Evolutionary conservation across 2,797 vertebrate species (phyloP), one percentile per base, ranked within the genome.

Genomic region (Gephyroberyx darwinii): DNA sequence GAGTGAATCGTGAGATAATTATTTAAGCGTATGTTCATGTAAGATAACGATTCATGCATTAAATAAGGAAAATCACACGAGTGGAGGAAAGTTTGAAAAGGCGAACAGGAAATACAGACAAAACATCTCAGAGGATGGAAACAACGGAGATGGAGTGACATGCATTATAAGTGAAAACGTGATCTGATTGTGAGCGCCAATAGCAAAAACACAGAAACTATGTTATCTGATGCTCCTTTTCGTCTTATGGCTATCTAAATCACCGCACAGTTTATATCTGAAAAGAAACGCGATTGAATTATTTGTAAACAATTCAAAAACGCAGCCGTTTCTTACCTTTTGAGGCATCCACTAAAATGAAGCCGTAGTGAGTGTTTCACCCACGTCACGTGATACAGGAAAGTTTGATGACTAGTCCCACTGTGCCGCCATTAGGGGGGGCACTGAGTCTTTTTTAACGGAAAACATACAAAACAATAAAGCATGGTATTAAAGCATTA

Each of bases 341-440:
- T 33, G 50, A 73, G 47, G 59, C 50, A 37, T 82, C 78, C 79
- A 64, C 37, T 43, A 47, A 81, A 66, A 71, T 55, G 84, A 81
- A 86, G 80, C 77, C 26, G 63, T 64, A 8, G 14, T 39, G 63
- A 50, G 14, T 17, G 5, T 0, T 62, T 37, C 22, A 53, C 61
- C 72, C 59, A 26, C 8, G 12, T 91, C 89, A 92, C 88, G 86
- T 91, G 90, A 89, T 5, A 1, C 0, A 8, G 51, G 43, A 50
- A 4, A 13, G 4, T 19, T 43, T 43, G 41, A 4, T 43, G 41
- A 14, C 3, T 43, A 37, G 41, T 43, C 3, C 41, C 12, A 14
- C 12, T 13, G 41, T 12, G 41, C 41, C 41, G 41, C 41, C 41
- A 43, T 43, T 43, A 43, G 41, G 16, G 12, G 41, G 12, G 12